A percentile compares a stretch with the other conserved stretches of the same genome.
These are phyloP conservation scores for Clarias pachynema DNA, from an alignment of 2,797 vertebrate species.

Conservation along the genomic window DNA sequence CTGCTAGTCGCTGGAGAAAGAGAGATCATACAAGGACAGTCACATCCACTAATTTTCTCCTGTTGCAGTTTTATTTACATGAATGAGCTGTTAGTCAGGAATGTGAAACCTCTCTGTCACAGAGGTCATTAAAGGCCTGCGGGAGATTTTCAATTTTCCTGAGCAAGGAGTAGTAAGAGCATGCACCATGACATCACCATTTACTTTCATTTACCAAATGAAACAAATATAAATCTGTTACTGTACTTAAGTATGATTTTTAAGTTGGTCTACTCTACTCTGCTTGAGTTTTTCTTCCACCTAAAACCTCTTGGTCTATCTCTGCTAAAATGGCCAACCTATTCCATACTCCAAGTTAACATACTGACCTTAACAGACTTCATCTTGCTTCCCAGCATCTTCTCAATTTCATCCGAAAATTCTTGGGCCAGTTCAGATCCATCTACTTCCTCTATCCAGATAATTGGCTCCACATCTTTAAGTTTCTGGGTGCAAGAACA, in stretches of 20 bases:
- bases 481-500: conserved; percentile 80
- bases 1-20: conserved; percentile 83
- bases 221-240: not conserved
- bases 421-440: conserved; percentile 85
- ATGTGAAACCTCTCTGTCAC: not conserved
- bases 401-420: conserved; percentile 89
- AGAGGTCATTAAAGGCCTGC: not conserved
- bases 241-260: not conserved
- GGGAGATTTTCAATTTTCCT: not conserved
- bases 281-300: not conserved
- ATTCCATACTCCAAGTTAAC: not conserved
- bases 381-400: conserved; percentile 92
- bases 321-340: not conserved
- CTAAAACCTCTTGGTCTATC: not conserved
- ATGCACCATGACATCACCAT: not conserved
- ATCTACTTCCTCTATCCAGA: conserved; percentile 86
- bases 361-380: conserved; percentile 88
- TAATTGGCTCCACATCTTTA: conserved; percentile 87
- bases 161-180: not conserved
- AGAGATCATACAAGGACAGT: conserved; percentile 32
- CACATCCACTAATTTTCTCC: not conserved
- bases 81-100: not conserved
- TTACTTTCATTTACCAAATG: not conserved
- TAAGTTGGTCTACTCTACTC: not conserved
- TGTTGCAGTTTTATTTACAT: conserved; percentile 3